These are phyloP conservation scores for Elegia similella DNA, from an alignment of 2,888 invertebrate species.

Conservation along the genomic window DNA sequence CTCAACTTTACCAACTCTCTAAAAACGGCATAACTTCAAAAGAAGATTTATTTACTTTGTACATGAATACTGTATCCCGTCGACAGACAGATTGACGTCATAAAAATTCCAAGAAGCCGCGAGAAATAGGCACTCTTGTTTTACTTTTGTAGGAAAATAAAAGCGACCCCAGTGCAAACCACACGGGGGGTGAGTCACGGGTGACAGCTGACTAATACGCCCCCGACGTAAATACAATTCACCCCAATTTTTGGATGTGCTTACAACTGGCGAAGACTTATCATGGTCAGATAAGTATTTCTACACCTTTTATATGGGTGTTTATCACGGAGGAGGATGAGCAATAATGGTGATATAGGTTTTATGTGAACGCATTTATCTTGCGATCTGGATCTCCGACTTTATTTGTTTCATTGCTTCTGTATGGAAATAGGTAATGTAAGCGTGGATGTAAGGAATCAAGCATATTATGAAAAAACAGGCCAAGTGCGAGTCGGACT, in stretches of 20 bases:
- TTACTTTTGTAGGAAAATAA: constrained; percentile 17
- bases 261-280: constrained; percentile 19
- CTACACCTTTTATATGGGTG: constrained; percentile 11
- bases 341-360: constrained; percentile 9
- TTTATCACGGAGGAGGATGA: constrained; percentile 1
- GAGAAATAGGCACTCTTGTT: constrained; percentile 3
- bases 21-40: neutral
- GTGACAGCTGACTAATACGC: constrained; percentile 31
- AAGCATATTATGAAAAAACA: neutral
- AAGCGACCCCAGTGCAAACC: constrained; percentile 13
- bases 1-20: neutral
- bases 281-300: constrained; percentile 19
- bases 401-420: neutral
- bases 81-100: neutral
- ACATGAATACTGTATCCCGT: neutral
- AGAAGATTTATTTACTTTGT: neutral
- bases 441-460: neutral
- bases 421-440: neutral
- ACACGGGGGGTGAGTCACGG: constrained; percentile 26
- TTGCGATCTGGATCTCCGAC: neutral
- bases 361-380: constrained; percentile 8
- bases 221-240: constrained; percentile 21
- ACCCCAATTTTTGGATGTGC: constrained; percentile 18
- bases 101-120: constrained; percentile 12
- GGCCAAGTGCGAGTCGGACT: too few relatives aligned